Evolutionary conservation across 2,888 invertebrate genomes (phyloP), one percentile per base, ranked within the genome.

Genomic region (Ashinkailepas kermadecensis): DNA sequence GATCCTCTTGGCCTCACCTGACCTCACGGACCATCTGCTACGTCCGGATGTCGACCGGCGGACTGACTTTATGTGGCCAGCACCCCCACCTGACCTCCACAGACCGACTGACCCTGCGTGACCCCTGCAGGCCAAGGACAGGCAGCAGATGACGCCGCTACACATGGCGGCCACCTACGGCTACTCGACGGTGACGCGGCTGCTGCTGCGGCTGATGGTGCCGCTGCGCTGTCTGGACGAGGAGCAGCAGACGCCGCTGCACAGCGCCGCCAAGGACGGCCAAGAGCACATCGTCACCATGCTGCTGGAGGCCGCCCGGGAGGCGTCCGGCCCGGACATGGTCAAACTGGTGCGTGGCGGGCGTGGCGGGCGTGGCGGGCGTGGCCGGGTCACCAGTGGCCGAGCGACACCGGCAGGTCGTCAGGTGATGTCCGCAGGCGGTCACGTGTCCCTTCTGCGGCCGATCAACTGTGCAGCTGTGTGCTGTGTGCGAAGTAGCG

Each of bases 101-200:
- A 39, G 1, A 39, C 39, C 39, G 39, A 39, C 39, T 39, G 39
- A 39, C 39, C 1, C 1, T 39, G 39, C 39, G 39, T 39, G 39
- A 4, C 58, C 56, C 81, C 83, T 80, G 25, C 84, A 88, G 88
- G 86, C 86, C 21, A 83, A 83, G 62, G 89, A 89, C 85, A 87
- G 87, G 80, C 88, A 88, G 83, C 85, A 86, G 80, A 88, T 88
- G 87, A 88, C 88, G 39, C 86, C 89, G 0, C 85, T 89, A 57
- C 89, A 89, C 83, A 86, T 88, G 84, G 89, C 89, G 18, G 87
- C 88, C 67, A 86, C 87, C 9, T 88, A 88, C 85, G 88, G 88
- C 21, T 86, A 86, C 82, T 82, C 85, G 13, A 86, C 86, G 57
- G 86, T 88, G 62, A 87, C 87, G 11, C 83, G 85, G 78, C 84